Conservation (phyloP, 2,797 vertebrate genomes). For the Pseudochirops corinnae region DNA sequence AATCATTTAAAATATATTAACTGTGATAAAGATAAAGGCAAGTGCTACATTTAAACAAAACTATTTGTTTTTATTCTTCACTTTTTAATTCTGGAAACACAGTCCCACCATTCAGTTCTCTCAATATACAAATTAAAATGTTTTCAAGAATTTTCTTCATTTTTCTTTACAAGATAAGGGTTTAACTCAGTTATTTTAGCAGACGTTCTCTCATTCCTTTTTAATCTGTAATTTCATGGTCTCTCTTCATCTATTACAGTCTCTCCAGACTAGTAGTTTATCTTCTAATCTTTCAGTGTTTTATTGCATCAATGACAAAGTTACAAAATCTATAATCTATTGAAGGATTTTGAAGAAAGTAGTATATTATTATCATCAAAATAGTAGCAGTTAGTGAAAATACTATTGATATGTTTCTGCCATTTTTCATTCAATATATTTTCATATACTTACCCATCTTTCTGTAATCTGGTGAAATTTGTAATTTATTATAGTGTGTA, state of each 20-base stretch:
- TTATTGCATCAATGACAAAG: background rate
- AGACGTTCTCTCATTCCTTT: background rate
- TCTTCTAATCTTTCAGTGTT: background rate
- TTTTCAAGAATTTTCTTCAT: background rate
- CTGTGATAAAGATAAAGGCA: background rate
- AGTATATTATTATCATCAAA: background rate
- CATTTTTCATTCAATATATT: background rate
- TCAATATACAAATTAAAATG: background rate
- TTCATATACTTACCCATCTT: background rate
- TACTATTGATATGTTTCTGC: background rate
- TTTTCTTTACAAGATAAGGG: background rate
- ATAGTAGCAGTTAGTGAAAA: background rate
- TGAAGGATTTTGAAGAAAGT: background rate
- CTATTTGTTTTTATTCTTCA: background rate
- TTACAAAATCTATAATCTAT: background rate
- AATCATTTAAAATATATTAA: background rate
- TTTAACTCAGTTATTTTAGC: background rate
- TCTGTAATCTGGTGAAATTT: background rate
- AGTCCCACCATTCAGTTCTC: background rate
- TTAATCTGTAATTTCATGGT: background rate
- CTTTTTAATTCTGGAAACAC: background rate
- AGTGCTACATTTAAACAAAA: background rate
- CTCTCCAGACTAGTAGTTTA: background rate
- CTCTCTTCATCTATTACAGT: background rate
- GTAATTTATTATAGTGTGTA: background rate